Percentiles rank a stretch among this genome's conserved stretches.
These are phyloP conservation scores for Urocolius indicus DNA, from an alignment of 2,113 vertebrate genomes.

Conservation along the genomic window DNA sequence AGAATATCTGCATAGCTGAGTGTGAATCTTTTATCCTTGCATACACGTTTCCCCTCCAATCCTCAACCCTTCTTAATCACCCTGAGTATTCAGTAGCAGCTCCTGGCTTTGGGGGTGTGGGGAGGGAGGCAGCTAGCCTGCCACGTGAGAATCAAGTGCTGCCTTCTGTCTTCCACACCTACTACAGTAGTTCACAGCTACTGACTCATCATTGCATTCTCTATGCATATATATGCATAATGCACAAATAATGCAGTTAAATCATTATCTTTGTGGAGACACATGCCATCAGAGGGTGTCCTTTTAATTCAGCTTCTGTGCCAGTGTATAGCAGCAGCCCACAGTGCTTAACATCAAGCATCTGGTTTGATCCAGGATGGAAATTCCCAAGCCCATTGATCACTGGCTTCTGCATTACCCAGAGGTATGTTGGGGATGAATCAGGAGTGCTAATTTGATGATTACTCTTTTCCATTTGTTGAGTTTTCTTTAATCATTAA, in stretches of 20 bases:
- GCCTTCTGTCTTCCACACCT: constrained; percentile 58
- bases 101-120: background rate
- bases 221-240: constrained; percentile 62
- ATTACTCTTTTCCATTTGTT: background rate
- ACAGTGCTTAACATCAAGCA: background rate
- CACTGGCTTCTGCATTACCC: background rate
- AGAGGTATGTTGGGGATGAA: background rate
- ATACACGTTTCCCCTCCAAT: background rate
- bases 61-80: constrained; percentile 37
- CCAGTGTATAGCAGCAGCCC: background rate
- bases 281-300: background rate
- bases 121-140: background rate
- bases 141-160: constrained; percentile 47
- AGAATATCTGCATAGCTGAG: constrained; percentile 37
- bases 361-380: constrained; percentile 10
- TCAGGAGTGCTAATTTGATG: background rate
- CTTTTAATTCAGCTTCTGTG: constrained; percentile 25
- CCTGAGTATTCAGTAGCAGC: background rate
- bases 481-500: constrained; percentile 28
- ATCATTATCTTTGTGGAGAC: background rate
- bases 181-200: background rate
- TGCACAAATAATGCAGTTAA: constrained; percentile 30
- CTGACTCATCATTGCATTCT: constrained; percentile 57
- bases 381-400: constrained; percentile 21
- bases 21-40: background rate